Evolutionary conservation across 2,113 vertebrate genomes (phyloP), one percentile per base, ranked within the genome.

Genomic region (Chaetura pelagica): DNA sequence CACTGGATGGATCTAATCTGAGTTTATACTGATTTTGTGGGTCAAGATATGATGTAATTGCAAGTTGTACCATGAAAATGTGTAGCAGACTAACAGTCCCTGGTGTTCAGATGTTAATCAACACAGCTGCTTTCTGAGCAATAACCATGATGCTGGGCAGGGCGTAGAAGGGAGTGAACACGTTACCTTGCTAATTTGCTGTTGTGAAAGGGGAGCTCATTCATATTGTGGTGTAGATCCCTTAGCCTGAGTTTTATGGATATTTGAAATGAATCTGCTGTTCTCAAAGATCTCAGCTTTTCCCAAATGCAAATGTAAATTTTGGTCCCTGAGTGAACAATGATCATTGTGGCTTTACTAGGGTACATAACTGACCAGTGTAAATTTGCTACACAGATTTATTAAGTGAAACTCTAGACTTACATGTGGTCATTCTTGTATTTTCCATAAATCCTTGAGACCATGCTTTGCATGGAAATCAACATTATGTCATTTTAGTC

Each of bases 391-490:
- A 38, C 63, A 80, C 8, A 35, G 87, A 89, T 86, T 85, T 87
- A 79, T 91, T 85, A 83, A 82, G 87, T 63, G 78, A 88, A 88
- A 91, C 75, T 91, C n/a, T 54, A 95, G 62, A 49, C 59, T 58
- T 79, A 81, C 4, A 62, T 90, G 24, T 94, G 63, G 79, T 84
- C 89, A 85, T 91, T 87, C 76, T 85, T 84, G 72, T 77, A 57
- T 96, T 54, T 88, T 90, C 85, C 78, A 38, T 86, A 96, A 95
- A 85, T 93, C 76, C 87, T 84, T 62, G 93, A 90, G 66, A 88
- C 75, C 27, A 3, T 75, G 83, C n/a, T 90, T 84, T 87, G 90
- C 83, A 92, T 72, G 85, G 57, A 90, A 96, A 93, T 94, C 85
- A 81, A 57, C 68, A 34, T 84, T 87, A 72, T 84, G 88, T 88